phyloP scores from a whole-genome alignment of 2,888 invertebrate genomes.

The Torymus auratus region DNA sequence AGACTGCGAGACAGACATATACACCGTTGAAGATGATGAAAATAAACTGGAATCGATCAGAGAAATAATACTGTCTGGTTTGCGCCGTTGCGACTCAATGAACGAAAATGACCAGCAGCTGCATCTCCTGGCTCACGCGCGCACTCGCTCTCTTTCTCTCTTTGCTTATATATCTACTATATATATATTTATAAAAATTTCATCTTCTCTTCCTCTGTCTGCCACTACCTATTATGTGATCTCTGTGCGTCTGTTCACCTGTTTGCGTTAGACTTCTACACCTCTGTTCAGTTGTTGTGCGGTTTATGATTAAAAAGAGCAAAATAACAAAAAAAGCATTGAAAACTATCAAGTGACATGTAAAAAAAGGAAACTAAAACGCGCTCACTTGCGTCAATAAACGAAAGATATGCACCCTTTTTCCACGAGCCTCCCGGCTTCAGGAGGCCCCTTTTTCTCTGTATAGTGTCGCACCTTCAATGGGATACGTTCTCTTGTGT shows the following conservation, averaged over 20 bases:
- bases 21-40: conserved; percentile 16
- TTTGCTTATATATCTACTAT: conserved; percentile 14
- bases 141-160: conserved; percentile 55
- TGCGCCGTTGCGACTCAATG: conserved; percentile 60
- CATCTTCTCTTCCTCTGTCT: conserved; percentile 37
- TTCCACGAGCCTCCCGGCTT: conserved; percentile 51
- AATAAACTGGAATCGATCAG: neutral
- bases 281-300: conserved; percentile 44
- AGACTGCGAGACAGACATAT: neutral
- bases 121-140: conserved; percentile 61
- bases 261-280: conserved; percentile 45
- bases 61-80: conserved; percentile 68
- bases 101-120: conserved; percentile 39
- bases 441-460: conserved; percentile 61
- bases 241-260: conserved; percentile 50
- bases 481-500: conserved; percentile 60
- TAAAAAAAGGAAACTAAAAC: conserved; percentile 8
- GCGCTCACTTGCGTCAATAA: conserved; percentile 17
- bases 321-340: conserved; percentile 5
- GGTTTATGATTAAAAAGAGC: conserved; percentile 1
- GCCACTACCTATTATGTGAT: conserved; percentile 39
- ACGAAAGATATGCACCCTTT: conserved; percentile 46
- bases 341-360: neutral
- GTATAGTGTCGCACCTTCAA: conserved; percentile 61
- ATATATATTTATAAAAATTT: conserved; percentile 25